Evolutionary conservation across 1,140 invertebrate species (phyloP), one percentile per base, ranked within the genome.

Genomic region (Trinorchestia longiramus): DNA sequence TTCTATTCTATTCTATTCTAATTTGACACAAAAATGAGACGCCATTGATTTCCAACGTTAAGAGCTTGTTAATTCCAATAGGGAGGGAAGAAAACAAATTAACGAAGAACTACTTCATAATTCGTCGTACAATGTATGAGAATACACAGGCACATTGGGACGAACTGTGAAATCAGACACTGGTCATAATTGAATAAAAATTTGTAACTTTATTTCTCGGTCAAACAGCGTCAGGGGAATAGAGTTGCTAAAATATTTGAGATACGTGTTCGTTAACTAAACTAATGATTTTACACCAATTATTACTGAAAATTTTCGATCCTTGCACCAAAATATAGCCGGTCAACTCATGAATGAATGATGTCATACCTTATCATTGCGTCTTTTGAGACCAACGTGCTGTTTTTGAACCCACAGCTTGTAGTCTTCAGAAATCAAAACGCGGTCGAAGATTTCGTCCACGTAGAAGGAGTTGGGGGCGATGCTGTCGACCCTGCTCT

Each of bases 381-480:
- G 92, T 45, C 44, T 94, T 47, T 0, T 47, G 40, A 43, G 43
- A 40, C 92, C 44, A 11, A 90, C 28, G 41, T 19, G 92, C 44
- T 40, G 43, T n/a, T 47, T 94, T n/a, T 45, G 40, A 43, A 43
- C 4, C 92, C 92, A 94, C 43, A 42, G 92, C 43, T 47, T 94
- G 44, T 94, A 94, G 43, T 94, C 92, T 47, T 94, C 92, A 40
- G 92, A 44, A 43, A 94, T 44, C 43, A 47, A 45, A 43, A 94
- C 92, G 11, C 40, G 40, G 40, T 94, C 92, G 92, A 94, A 94
- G 40, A 94, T 47, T n/a, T 94, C 92, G 44, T 94, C 92, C 8
- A 94, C 92, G 92, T 94, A 94, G 43, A 94, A 94, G 15, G 92
- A 43, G 44, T 94, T 94, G 41, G 43, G 44, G 41, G 44, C 43